Evolutionary conservation across 2,888 invertebrate species (phyloP), one percentile per base, ranked within the genome.

Genomic region (Azorinus chamasolen): DNA sequence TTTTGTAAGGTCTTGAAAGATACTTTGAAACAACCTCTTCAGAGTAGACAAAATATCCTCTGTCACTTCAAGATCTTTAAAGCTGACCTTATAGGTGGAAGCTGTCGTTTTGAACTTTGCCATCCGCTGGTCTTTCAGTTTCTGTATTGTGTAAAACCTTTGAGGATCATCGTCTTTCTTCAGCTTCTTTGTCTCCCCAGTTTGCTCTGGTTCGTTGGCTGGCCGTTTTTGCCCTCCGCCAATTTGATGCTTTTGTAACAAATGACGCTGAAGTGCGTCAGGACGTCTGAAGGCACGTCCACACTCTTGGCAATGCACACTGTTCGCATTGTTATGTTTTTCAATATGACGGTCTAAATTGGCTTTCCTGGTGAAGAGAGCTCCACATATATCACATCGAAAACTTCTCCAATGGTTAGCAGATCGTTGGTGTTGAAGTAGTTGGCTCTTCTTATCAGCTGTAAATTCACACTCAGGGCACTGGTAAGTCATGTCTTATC

Each of bases 41-140:
- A 72, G 37, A 1, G 65, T 54, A n/a, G 22, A 22, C 37, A 65
- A 22, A 24, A 59, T 53, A 46, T 65, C 53, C 8, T 72, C 59
- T 39, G 65, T 48, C 22, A 72, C 72, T 46, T 27, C 24, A 22
- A 20, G 32, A 32, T 25, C 45, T 45, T 27, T 43, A 59, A 43
- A 43, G 39, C 22, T 37, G 25, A 1, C 14, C 5, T n/a, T n/a
- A n/a, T n/a, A n/a, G n/a, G n/a, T n/a, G n/a, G n/a, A n/a, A n/a
- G n/a, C n/a, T n/a, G n/a, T 53, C 45, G 59, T 69, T 69, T 32
- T 69, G 27, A 69, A 69, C 20, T 69, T 69, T 1, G 27, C n/a
- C n/a, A n/a, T n/a, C n/a, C n/a, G n/a, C n/a, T n/a, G n/a, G n/a
- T n/a, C n/a, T n/a, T n/a, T n/a, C n/a, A n/a, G n/a, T n/a, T n/a